A percentile compares a stretch with the other conserved stretches of the same genome.
Conservation (phyloP, 2,888 invertebrate species). For the Macrosoma leucophasiata region DNA sequence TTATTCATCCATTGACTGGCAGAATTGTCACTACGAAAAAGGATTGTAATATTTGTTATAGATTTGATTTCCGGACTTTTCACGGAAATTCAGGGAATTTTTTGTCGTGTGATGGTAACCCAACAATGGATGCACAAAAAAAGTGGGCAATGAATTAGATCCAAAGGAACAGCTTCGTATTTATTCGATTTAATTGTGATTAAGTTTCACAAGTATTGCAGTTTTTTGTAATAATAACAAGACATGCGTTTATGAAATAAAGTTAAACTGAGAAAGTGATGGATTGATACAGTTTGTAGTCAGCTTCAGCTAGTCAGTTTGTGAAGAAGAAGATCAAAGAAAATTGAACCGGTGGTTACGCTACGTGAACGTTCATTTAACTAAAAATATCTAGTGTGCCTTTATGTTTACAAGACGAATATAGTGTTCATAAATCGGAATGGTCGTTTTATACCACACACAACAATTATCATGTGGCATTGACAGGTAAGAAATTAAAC, state of each 20-base stretch:
- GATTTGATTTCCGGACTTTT: slow-evolving; percentile 1
- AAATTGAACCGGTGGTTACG: slow-evolving; percentile 51
- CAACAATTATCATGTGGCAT: slow-evolving; percentile 11
- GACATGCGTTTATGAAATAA: slow-evolving; percentile 29
- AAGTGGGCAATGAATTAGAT: slow-evolving; percentile 33
- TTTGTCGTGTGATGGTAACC: no score
- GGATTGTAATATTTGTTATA: slow-evolving; percentile 1
- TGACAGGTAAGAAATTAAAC: slow-evolving; percentile 19
- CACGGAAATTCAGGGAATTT: slow-evolving; percentile 19
- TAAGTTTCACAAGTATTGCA: slow-evolving; percentile 30
- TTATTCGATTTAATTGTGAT: slow-evolving; percentile 35
- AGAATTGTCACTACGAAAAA: no score
- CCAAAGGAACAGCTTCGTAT: slow-evolving; percentile 36
- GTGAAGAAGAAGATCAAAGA: no score
- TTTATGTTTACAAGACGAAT: slow-evolving; percentile 4
- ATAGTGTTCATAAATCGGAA: slow-evolving; percentile 16
- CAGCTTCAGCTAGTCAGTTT: no score
- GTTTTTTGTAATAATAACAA: slow-evolving; percentile 22
- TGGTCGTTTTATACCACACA: background rate
- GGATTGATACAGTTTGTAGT: no score
- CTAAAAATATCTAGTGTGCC: no score
- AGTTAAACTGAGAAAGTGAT: slow-evolving; percentile 41
- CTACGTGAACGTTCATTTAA: slow-evolving; percentile 21
- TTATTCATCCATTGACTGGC: no score
- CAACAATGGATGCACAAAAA: slow-evolving; percentile 32